Evolutionary conservation across 2,797 vertebrate genomes (phyloP).

Genomic region (Etheostoma perlongum): DNA sequence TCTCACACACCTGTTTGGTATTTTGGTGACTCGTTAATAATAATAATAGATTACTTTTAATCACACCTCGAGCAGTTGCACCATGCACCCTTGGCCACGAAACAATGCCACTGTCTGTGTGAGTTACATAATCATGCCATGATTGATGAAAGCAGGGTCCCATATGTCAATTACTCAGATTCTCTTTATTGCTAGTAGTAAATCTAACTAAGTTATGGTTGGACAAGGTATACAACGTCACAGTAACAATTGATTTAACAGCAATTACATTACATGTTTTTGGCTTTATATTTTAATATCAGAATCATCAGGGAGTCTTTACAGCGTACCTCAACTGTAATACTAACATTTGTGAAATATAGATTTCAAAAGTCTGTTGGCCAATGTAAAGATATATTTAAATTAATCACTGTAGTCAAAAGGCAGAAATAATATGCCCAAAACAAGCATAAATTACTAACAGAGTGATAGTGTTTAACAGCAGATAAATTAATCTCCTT

Average conservation of each 20-base stretch:
- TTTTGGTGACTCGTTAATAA: conserved; percentile 42
- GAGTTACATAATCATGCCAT: conserved; percentile 3
- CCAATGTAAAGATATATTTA: conserved; percentile 12
- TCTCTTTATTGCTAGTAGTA: neutral
- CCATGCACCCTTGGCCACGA: conserved; percentile 14
- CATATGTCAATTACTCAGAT: neutral
- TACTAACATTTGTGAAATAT: too few relatives aligned
- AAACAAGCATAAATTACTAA: neutral
- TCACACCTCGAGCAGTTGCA: conserved; percentile 41
- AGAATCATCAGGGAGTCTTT: neutral
- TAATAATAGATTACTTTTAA: conserved; percentile 61
- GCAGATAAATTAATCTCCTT: conserved; percentile 43
- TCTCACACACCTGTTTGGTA: conserved; percentile 52
- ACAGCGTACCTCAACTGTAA: neutral
- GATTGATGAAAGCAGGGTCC: neutral
- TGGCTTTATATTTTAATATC: neutral
- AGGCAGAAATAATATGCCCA: neutral
- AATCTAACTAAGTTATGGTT: neutral
- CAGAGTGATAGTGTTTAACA: conserved; percentile 23
- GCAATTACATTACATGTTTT: neutral
- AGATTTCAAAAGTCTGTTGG: neutral
- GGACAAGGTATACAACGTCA: neutral
- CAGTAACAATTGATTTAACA: neutral
- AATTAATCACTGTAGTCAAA: conserved; percentile 6
- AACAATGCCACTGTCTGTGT: neutral